phyloP scores from a whole-genome alignment of 2,113 vertebrate genomes.

The Canis aureus region DNA sequence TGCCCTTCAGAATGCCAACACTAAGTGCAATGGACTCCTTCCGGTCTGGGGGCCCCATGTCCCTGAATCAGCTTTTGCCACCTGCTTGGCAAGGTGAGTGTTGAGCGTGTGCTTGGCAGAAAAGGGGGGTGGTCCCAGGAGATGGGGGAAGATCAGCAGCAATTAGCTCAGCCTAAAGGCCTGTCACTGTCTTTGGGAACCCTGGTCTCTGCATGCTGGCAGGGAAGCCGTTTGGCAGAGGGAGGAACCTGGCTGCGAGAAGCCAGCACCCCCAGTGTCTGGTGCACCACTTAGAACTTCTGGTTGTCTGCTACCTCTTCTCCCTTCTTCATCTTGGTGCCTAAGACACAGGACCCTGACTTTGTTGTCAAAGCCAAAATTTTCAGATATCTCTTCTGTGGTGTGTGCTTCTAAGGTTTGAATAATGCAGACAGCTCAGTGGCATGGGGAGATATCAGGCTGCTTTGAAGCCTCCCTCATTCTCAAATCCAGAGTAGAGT shows the following conservation, averaged over 20 bases:
- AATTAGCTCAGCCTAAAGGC: not conserved
- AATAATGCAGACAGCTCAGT: not conserved
- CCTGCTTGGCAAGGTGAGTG: slow-evolving; percentile 96
- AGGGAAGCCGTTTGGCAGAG: not conserved
- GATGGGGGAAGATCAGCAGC: not conserved
- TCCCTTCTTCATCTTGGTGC: not conserved
- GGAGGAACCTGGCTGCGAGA: not conserved
- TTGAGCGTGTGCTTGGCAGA: not conserved
- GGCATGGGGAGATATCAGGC: no score
- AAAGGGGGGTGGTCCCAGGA: not conserved
- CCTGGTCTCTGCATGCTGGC: not conserved
- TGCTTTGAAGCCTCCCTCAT: not conserved
- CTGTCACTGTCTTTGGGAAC: not conserved
- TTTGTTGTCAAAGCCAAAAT: not conserved
- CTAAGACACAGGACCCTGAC: not conserved
- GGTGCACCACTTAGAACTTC: not conserved
- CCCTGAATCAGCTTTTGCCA: slow-evolving; percentile 99
- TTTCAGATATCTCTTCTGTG: not conserved
- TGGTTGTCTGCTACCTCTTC: not conserved
- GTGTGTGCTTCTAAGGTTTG: not conserved
- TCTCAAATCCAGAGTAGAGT: not conserved
- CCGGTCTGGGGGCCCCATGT: slow-evolving; percentile 99
- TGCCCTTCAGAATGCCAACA: slow-evolving; percentile 98
- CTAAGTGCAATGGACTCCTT: slow-evolving; percentile 99
- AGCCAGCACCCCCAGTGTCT: not conserved